A percentile compares a stretch with the other conserved stretches of the same genome.
Conservation (phyloP, 2,113 vertebrate genomes). For the Apistogramma diplotaenia region DNA sequence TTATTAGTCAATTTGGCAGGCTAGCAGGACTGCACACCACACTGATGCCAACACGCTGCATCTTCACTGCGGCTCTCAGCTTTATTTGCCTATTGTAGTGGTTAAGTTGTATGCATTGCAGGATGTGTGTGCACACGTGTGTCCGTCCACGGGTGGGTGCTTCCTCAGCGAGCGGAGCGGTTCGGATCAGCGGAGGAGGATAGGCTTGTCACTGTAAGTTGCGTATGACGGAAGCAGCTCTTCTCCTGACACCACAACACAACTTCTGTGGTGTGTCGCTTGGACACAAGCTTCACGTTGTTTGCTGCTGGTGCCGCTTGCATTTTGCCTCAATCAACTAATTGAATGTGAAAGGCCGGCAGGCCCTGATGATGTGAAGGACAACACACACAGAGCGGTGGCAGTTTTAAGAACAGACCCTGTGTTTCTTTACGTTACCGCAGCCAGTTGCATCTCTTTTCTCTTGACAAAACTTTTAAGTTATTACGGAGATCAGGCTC, state of each 20-base stretch:
- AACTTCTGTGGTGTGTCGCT: conserved; percentile 71
- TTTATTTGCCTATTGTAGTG: conserved; percentile 43
- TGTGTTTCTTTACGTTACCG: conserved; percentile 46
- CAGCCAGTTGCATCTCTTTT: not conserved
- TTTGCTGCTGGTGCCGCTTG: conserved; percentile 74
- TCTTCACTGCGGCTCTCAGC: conserved; percentile 24
- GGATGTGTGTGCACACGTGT: conserved; percentile 2
- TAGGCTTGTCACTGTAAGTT: conserved; percentile 71
- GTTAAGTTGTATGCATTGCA: conserved; percentile 23
- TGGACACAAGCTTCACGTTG: conserved; percentile 66
- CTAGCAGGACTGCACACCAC: conserved; percentile 36
- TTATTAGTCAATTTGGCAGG: conserved; percentile 66
- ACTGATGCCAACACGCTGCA: conserved; percentile 39
- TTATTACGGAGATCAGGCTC: not conserved
- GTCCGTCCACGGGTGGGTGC: conserved; percentile 5
- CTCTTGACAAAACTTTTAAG: not conserved
- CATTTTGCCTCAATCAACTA: conserved; percentile 79
- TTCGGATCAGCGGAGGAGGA: conserved; percentile 57
- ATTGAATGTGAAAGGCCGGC: conserved; percentile 76
- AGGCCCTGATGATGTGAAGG: conserved; percentile 70
- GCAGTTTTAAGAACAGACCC: conserved; percentile 54
- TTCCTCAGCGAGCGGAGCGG: conserved; percentile 34
- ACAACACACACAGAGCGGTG: conserved; percentile 56
- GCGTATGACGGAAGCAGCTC: conserved; percentile 57
- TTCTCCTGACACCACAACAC: conserved; percentile 67